Percentiles rank a stretch among this genome's conserved stretches.
Conservation (phyloP, 2,888 invertebrate species). For the Emesis furor region DNA sequence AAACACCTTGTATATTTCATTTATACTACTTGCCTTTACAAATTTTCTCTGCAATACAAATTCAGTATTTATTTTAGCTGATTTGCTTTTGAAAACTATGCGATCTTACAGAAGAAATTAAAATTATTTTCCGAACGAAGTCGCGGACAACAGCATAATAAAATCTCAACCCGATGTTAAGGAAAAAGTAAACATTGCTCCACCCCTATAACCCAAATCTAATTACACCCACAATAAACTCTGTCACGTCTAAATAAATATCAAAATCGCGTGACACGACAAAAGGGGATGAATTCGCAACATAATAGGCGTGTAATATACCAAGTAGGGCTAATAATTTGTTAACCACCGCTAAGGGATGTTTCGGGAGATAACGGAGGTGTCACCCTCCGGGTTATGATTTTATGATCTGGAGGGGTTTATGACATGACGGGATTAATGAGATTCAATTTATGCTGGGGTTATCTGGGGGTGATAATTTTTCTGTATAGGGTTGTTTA, state of each 20-base stretch:
- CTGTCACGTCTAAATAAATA: neutral
- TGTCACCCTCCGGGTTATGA: conserved; percentile 46
- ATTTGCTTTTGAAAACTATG: no score
- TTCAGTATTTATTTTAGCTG: no score
- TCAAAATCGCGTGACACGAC: neutral
- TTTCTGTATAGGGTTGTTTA: neutral
- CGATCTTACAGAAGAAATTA: no score
- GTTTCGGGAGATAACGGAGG: conserved; percentile 68
- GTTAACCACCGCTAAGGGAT: conserved; percentile 73
- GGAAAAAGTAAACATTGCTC: neutral
- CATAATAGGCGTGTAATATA: conserved; percentile 57
- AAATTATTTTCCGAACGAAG: no score
- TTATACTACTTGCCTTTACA: no score
- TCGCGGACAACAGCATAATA: neutral
- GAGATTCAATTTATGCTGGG: conserved; percentile 31
- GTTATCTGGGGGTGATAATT: conserved; percentile 9
- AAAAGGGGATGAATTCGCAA: conserved; percentile 40
- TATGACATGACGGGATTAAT: conserved; percentile 23
- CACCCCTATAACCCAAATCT: neutral
- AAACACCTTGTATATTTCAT: no score
- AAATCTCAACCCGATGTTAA: neutral
- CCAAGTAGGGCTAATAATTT: conserved; percentile 73
- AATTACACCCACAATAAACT: neutral
- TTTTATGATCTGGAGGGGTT: conserved; percentile 38
- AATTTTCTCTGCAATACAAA: no score